Evolutionary conservation across 2,113 vertebrate species (phyloP), one percentile per base, ranked within the genome.

Genomic region (Narcine bancroftii): DNA sequence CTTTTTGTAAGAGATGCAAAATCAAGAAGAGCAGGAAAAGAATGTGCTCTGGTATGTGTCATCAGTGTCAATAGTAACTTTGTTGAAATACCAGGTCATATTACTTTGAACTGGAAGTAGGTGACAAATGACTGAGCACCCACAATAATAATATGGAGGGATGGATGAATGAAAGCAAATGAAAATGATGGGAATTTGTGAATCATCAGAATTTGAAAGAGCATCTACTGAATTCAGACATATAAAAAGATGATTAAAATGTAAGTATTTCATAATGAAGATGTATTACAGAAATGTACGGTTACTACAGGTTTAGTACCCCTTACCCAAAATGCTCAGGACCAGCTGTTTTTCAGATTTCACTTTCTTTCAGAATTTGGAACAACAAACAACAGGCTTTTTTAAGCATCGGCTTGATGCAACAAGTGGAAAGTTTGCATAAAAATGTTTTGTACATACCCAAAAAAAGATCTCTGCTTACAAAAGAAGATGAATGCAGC

Each of bases 141-240:
- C 39, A 91, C 69, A 91, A 91, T 91, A 91, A 91, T 39, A 65
- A 53, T n/a, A 24, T 91, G 89, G 63, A 53, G 11, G 42, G n/a
- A 19, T 60, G 63, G 56, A 42, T 69, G 63, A 47, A 65, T 91
- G 89, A 39, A 63, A 69, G 63, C 11, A 26, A 39, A 69, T 69
- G 36, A 91, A 47, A 69, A 91, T 56, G 89, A 91, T 91, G 39
- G 66, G 63, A 29, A 69, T 71, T 69, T 91, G 39, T 45, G 65
- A 69, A 91, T 91, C 42, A 39, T n/a, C 39, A 66, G 39, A 19
- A 47, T 69, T 91, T 91, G 45, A 69, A 91, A 26, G 65, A 47
- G 39, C 60, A 91, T 29, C 89, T 13, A 1, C 13, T 42, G 9
- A 11, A 21, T 42, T 45, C 42, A 29, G 42, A 91, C 69, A 71